phyloP scores from a whole-genome alignment of 37 sponge, comb jelly and placozoan genomes.

The Geodia barretti region DNA sequence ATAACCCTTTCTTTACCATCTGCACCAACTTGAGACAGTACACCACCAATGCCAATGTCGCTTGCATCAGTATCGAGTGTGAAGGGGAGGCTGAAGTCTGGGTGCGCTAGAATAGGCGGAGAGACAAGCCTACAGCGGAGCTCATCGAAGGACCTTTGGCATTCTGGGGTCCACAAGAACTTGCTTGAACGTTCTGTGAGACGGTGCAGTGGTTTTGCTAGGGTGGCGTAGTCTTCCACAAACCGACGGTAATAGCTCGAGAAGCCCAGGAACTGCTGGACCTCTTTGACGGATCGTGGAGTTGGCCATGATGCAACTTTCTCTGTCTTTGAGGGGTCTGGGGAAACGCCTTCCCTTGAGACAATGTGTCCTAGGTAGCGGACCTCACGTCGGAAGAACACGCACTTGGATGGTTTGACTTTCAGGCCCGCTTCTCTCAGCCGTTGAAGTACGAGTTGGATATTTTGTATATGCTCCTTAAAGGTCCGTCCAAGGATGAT shows the following conservation, averaged over 20 bases:
- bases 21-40: too few relatives aligned
- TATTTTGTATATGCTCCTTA: slow-evolving; percentile 13
- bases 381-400: slow-evolving; percentile 1
- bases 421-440: slow-evolving; percentile 28
- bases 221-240: slow-evolving; percentile 12
- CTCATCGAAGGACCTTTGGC: slow-evolving; percentile 7
- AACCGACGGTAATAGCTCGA: slow-evolving; percentile 36
- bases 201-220: slow-evolving; percentile 41
- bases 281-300: neutral
- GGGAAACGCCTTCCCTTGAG: neutral
- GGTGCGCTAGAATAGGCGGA: slow-evolving; percentile 32
- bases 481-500: slow-evolving; percentile 26
- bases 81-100: slow-evolving; percentile 19
- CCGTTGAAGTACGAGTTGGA: slow-evolving; percentile 11
- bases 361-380: slow-evolving; percentile 36
- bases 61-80: slow-evolving; percentile 4
- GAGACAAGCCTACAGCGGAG: slow-evolving; percentile 10
- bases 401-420: slow-evolving; percentile 35
- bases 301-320: slow-evolving; percentile 19
- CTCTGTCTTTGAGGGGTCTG: slow-evolving; percentile 26
- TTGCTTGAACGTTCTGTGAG: slow-evolving; percentile 7
- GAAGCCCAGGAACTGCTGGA: slow-evolving; percentile 38
- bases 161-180: slow-evolving; percentile 13
- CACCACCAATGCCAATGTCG: too few relatives aligned
- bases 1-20: slow-evolving; percentile 6